Percentiles rank a stretch among this genome's conserved stretches.
phyloP scores from a whole-genome alignment of 2,113 vertebrate species.

The Heterocephalus glaber region DNA sequence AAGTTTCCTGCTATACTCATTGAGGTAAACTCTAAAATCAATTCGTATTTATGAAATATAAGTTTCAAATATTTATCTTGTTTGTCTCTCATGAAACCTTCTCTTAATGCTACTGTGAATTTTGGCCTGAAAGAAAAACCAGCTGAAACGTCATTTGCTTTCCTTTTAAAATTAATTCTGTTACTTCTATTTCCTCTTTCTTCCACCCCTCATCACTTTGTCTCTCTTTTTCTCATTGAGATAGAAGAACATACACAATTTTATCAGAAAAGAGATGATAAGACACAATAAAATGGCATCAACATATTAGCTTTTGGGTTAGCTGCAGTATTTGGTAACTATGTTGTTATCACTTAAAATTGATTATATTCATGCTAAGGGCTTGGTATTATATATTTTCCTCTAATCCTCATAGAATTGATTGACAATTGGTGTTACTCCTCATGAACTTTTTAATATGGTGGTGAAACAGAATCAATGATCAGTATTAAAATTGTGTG shows the following conservation, averaged over 20 bases:
- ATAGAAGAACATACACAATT: not conserved
- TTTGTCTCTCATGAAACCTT: constrained; percentile 31
- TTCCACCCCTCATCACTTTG: not conserved
- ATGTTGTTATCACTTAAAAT: not conserved
- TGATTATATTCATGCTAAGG: not conserved
- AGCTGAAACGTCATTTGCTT: not conserved
- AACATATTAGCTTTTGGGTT: not conserved
- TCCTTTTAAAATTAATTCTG: not conserved
- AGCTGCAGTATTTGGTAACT: not conserved
- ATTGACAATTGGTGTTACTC: not conserved
- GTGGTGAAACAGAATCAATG: not conserved
- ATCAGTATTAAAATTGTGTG: not conserved
- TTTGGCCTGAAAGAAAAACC: not conserved
- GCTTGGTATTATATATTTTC: not conserved
- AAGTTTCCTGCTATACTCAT: constrained; percentile 51
- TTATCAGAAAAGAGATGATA: not conserved
- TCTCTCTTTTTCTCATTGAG: not conserved
- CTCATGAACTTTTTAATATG: not conserved
- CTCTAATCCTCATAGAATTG: constrained; percentile 13
- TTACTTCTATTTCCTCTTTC: not conserved
- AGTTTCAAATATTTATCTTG: constrained; percentile 70
- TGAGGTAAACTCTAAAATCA: constrained; percentile 43
- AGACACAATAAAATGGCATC: not conserved
- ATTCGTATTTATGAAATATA: constrained; percentile 71
- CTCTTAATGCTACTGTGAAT: constrained; percentile 35